These are phyloP conservation scores for Balaenoptera acutorostrata DNA, from an alignment of 2,113 vertebrate genomes.

Conservation along the genomic window DNA sequence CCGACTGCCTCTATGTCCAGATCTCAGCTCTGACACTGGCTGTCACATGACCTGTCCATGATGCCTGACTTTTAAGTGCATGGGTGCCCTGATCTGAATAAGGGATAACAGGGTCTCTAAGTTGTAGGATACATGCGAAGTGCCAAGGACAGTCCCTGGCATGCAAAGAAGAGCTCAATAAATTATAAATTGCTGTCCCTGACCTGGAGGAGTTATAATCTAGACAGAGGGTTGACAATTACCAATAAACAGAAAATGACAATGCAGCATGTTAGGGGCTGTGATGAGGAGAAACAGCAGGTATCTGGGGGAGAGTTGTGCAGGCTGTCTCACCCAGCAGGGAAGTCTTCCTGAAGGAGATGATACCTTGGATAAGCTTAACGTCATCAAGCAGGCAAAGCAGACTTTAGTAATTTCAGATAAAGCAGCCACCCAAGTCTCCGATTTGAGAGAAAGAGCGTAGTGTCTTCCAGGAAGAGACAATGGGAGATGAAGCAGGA, in stretches of 20 bases:
- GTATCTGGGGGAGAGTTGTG: neutral
- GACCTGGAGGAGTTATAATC: neutral
- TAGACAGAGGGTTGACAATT: neutral
- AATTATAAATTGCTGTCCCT: neutral
- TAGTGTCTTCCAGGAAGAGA: fast-evolving
- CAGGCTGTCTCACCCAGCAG: neutral
- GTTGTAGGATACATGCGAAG: neutral
- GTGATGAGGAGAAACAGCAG: neutral
- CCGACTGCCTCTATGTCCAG: neutral
- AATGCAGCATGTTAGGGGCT: neutral
- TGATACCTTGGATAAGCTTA: neutral
- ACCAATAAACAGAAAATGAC: neutral
- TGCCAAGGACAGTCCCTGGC: neutral
- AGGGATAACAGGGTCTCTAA: neutral
- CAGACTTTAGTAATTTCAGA: neutral
- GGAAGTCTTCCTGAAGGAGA: neutral
- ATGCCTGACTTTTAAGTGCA: neutral
- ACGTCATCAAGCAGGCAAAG: neutral
- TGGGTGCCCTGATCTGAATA: neutral
- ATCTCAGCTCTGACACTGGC: neutral
- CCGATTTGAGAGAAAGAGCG: neutral
- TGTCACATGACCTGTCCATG: neutral
- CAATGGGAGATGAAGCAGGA: neutral
- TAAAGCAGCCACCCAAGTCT: neutral
- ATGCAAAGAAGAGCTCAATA: neutral